Base-by-base conservation (phyloP, 2,797 vertebrate species). In the Toxotes lorentzi region DNA sequence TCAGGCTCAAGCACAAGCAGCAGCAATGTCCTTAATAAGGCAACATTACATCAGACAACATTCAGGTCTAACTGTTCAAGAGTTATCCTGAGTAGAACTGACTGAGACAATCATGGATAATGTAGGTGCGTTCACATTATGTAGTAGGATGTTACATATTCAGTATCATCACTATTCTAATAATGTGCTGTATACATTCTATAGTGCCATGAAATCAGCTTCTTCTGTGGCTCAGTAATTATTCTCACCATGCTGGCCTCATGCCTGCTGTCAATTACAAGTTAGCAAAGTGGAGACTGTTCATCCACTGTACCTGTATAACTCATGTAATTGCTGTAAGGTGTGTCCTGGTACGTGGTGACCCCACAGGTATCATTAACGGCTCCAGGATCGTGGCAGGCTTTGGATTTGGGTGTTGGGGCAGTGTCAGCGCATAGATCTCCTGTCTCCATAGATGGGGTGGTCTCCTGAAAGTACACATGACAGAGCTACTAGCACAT, bases 301-400 rank as follows among this genome's bases (percentile, higher is more conserved):
- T 59, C 38, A 21, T 63, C 7, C 1, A 11, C 0, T 50, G 16
- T 60, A 92, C 93, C 93, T 88, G 98, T 97, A 80, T 99, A 99
- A 81, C 98, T 99, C 98, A 99, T 99, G 81, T 99, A 99, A 92
- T 99, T 99, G 90, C 92, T 97, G 86, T 96, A 99, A 0, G 98
- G 97, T 0, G 98, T 97, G 82, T 96, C 94, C 0, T 92, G 95
- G 87, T 97, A 99, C 16, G 85, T 92, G 1, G 78, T 94, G 64
- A 96, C 88, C 58, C 97, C 97, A 1, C 98, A 99, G 21, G 96
- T 96, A 40, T 99, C 98, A 0, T 97, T 98, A 61, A 94, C 85
- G 0, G 95, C 94, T 59, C 97, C 97, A 0, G 98, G 98, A 62
- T 98, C 97, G 1, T 90, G 94, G 63, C 98, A 99, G 62, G 95